phyloP scores from a whole-genome alignment of 2,888 invertebrate species.

The Bellardia bayeri region DNA sequence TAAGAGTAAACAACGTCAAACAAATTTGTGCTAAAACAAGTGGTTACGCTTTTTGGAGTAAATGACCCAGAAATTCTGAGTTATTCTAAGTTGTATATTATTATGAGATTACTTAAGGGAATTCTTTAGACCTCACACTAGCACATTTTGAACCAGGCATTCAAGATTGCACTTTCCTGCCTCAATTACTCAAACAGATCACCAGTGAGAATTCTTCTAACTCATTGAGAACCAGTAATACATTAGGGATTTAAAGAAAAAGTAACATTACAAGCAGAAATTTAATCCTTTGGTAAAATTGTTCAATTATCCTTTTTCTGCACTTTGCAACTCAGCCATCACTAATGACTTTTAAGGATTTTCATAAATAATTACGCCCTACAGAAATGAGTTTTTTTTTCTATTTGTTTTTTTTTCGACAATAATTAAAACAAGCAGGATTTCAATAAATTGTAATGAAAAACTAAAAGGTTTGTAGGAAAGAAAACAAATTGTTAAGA shows the following conservation, averaged over 20 bases:
- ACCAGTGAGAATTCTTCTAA: conserved; percentile 9
- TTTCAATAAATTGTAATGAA: neutral
- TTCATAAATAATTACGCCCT: conserved; percentile 59
- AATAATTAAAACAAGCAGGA: neutral
- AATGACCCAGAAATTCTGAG: too few species aligned
- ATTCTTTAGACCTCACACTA: conserved; percentile 36
- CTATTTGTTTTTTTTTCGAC: neutral
- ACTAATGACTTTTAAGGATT: conserved; percentile 58
- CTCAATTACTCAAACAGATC: neutral
- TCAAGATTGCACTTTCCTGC: neutral
- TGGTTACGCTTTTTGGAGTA: too few species aligned
- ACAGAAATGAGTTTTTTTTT: conserved; percentile 10
- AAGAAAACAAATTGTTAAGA: conserved; percentile 42
- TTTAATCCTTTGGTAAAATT: conserved; percentile 67
- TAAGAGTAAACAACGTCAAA: too few species aligned
- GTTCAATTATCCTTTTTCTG: conserved; percentile 20
- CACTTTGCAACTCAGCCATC: neutral
- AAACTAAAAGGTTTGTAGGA: conserved; percentile 32
- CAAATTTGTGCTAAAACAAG: too few species aligned
- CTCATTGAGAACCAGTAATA: conserved; percentile 36
- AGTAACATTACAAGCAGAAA: conserved; percentile 60
- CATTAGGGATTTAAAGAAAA: conserved; percentile 38
- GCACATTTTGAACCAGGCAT: neutral
- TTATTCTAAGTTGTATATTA: too few species aligned
- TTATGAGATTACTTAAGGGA: too few species aligned